Conservation (phyloP, 1,140 invertebrate species). For the Pseudachorutes palmiensis region DNA sequence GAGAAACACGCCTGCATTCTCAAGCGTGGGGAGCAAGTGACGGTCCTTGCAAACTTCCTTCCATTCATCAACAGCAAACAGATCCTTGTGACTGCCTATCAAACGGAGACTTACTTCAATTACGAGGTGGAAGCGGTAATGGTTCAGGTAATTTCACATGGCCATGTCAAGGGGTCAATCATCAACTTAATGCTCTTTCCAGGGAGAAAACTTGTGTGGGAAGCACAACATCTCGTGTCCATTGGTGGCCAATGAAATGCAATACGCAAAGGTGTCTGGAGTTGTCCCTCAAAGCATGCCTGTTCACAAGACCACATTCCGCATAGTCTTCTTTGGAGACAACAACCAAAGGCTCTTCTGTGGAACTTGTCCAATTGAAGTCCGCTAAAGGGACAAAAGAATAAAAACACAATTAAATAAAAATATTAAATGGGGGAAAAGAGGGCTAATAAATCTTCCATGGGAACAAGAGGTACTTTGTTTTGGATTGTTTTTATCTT, state of each 20-base stretch:
- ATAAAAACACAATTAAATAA: background rate
- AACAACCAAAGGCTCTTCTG: background rate
- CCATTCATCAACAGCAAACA: slow-evolving; percentile 6
- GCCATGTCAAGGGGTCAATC: background rate
- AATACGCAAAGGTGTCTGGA: background rate
- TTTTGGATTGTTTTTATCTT: too few species aligned
- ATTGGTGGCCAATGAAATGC: background rate
- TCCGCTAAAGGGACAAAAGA: background rate
- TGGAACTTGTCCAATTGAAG: slow-evolving; percentile 4
- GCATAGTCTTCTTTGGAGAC: background rate
- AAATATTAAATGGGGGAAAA: background rate
- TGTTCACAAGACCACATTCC: background rate
- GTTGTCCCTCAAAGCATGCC: background rate
- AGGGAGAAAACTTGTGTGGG: slow-evolving; percentile 5
- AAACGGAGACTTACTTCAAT: slow-evolving; percentile 4
- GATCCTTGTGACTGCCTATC: background rate
- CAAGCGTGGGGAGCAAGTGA: background rate
- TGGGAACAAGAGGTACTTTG: background rate
- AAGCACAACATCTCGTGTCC: slow-evolving; percentile 5
- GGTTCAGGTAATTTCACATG: background rate
- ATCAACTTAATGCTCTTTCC: background rate
- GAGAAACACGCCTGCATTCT: slow-evolving; percentile 6
- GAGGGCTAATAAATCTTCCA: background rate
- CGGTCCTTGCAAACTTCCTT: background rate
- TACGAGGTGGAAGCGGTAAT: slow-evolving; percentile 2